phyloP scores from a whole-genome alignment of 37 sponge, comb jelly and placozoan genomes.

The Corticium candelabrum region DNA sequence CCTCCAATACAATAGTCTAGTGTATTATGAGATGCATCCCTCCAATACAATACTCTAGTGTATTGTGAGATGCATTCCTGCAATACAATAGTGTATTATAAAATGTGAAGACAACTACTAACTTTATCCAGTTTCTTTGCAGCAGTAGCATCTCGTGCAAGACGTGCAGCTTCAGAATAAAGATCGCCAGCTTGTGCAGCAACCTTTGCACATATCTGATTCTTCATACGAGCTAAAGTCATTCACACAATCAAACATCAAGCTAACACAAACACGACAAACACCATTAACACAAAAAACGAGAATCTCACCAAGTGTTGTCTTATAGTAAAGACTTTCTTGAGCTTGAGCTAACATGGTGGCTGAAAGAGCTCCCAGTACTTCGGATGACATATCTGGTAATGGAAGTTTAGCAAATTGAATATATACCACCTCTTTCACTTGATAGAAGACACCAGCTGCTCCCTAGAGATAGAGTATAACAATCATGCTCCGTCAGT shows the following conservation, averaged over 20 bases:
- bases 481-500: background rate
- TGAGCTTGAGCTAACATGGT: conserved; percentile 95
- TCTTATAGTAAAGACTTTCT: conserved; percentile 81
- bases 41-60: no score
- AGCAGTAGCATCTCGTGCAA: conserved; percentile 52
- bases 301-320: conserved; percentile 11
- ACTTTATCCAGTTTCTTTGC: conserved; percentile 71
- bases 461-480: conserved; percentile 46
- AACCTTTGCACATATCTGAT: conserved; percentile 59
- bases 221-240: conserved; percentile 89
- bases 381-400: conserved; percentile 80
- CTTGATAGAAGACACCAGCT: conserved; percentile 73
- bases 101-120: background rate
- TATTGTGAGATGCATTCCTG: no score
- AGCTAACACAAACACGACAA: no score
- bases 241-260: no score
- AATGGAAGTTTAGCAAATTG: conserved; percentile 76
- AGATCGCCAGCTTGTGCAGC: conserved; percentile 77
- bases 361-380: conserved; percentile 54
- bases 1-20: no score
- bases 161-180: conserved; percentile 70
- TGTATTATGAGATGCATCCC: no score
- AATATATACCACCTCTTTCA: conserved; percentile 75
- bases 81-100: no score
- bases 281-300: no score